These are phyloP conservation scores for Siniperca undulata DNA, from an alignment of 2,797 vertebrate genomes.

Conservation along the genomic window DNA sequence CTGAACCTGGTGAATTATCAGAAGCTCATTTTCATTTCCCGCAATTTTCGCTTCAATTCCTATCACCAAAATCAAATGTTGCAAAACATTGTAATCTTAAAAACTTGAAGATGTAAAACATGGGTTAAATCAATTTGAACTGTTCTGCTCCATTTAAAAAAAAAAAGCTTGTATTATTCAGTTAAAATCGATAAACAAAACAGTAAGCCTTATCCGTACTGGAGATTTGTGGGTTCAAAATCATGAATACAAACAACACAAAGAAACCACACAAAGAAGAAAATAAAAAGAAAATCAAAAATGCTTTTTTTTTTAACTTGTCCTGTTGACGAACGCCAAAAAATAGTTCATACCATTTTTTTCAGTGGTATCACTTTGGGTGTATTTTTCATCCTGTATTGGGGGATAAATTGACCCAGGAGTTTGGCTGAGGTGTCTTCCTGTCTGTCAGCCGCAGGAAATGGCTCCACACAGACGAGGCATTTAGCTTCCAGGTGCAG, in stretches of 20 bases:
- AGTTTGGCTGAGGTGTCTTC: conserved; percentile 83
- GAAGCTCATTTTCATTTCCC: not conserved
- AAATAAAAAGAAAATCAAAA: not conserved
- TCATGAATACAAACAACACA: not conserved
- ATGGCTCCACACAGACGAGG: conserved; percentile 81
- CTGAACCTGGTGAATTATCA: not conserved
- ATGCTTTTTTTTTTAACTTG: not conserved
- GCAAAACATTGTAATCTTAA: not conserved
- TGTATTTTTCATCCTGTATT: conserved; percentile 61
- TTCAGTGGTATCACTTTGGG: conserved; percentile 37
- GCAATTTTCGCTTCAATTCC: not conserved
- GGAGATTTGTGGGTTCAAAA: not conserved
- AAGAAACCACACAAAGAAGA: not conserved
- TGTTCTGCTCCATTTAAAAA: not conserved
- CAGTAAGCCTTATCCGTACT: not conserved
- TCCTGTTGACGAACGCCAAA: not conserved
- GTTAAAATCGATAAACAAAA: not conserved
- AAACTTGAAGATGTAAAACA: not conserved
- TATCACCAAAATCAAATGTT: not conserved
- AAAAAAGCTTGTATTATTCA: not conserved
- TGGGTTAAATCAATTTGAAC: not conserved
- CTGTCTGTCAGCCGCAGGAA: conserved; percentile 82
- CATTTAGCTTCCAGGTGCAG: conserved; percentile 88
- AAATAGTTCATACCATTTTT: not conserved
- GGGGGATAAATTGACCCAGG: conserved; percentile 62